These are phyloP conservation scores for Psammodynastes pulverulentus DNA, from an alignment of 2,113 vertebrate genomes.

Conservation along the genomic window DNA sequence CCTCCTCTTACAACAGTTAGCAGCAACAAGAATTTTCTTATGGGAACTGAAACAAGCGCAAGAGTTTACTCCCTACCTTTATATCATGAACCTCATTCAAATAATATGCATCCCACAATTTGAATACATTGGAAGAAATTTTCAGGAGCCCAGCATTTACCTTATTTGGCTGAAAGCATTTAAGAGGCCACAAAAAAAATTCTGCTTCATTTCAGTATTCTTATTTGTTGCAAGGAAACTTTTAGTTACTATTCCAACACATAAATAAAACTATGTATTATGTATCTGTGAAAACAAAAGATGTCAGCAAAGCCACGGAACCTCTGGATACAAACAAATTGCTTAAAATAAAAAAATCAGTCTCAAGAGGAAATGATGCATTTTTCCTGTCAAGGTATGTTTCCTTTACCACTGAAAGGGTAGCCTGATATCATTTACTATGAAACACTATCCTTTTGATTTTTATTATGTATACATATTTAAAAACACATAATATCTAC, in stretches of 20 bases:
- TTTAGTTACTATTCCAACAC: slow-evolving; percentile 20
- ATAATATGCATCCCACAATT: not conserved
- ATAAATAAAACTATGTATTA: slow-evolving; percentile 24
- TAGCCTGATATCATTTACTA: not conserved
- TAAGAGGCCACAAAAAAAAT: not conserved
- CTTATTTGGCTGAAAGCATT: not conserved
- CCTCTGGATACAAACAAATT: slow-evolving; percentile 18
- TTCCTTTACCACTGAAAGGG: not conserved
- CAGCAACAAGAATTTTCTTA: not conserved
- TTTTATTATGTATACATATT: not conserved
- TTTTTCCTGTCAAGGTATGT: slow-evolving; percentile 40
- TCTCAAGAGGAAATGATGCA: slow-evolving; percentile 15
- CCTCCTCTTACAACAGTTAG: not conserved
- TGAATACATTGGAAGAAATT: not conserved
- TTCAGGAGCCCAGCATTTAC: not conserved
- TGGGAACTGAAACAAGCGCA: not conserved
- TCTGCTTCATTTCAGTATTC: not conserved
- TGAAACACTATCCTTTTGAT: not conserved
- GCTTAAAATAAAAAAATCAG: not conserved
- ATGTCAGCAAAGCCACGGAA: not conserved
- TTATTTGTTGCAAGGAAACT: not conserved
- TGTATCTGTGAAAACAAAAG: slow-evolving; percentile 3
- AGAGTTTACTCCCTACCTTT: not conserved
- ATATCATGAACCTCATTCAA: not conserved
- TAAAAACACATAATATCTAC: not conserved